Base-by-base conservation (phyloP, 1,140 invertebrate genomes). In the Lordiphosa clarofinis region DNA sequence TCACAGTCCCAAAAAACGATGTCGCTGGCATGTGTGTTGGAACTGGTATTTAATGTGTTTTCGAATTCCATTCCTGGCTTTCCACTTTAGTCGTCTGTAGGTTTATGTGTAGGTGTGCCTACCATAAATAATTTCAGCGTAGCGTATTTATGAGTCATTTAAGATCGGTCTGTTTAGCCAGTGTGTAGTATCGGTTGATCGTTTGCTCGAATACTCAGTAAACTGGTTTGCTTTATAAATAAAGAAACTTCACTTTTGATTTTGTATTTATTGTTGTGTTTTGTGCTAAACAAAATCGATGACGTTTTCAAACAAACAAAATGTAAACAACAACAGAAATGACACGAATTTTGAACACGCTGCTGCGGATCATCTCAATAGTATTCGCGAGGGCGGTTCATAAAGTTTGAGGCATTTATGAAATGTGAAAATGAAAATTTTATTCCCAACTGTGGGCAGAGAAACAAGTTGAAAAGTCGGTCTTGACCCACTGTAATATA, bases 231-330 rank as follows among this genome's bases (percentile, higher is more conserved):
- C 11, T 35, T 50, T 40, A 46, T 46, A 46, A 46, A 46, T 28
- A 46, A 46, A 75, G 72, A 42, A 67, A 79, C 57, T 75, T 79
- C 61, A 76, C 73, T 79, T 82, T 79, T 79, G 61, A 75, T 82
- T 79, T 79, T 69, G 71, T 82, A 75, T 79, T 69, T 59, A 46
- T 52, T 21, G 21, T 24, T 24, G 21, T 24, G 0, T 15, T 12
- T 40, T 31, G 12, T 44, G 44, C 24, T 28, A 19, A 38, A 35
- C 11, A 54, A 60, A 58, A 69, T 38, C 48, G 60, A 58, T 79
- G 70, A 74, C 65, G 75, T 73, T 79, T 56, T 7, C 52, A 9
- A 39, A 42, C 39, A 37, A 12, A 10, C 31, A n/a, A 13, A 50
- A 60, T 35, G 63, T 78, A 78, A 76, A 76, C 73, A 79, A 60